Conservation (phyloP, 2,797 vertebrate species). For the Lepidocolaptes lacrymiger region DNA sequence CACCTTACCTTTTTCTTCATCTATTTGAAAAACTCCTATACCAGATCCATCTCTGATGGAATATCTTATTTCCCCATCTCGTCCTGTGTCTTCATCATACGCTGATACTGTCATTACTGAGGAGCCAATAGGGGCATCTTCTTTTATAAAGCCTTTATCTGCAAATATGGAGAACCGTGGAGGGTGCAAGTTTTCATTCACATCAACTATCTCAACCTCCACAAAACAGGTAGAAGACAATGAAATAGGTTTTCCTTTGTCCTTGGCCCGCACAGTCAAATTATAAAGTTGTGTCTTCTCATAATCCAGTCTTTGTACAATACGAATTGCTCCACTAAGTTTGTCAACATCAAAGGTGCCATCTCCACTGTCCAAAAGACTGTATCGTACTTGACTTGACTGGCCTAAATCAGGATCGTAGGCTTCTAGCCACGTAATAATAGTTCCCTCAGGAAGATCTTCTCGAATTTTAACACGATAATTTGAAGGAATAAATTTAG, state of each 20-base stretch:
- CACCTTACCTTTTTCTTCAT: constrained; percentile 93
- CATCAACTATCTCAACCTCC: constrained; percentile 93
- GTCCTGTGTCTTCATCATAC: constrained; percentile 89
- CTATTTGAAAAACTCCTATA: constrained; percentile 91
- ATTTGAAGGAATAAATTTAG: constrained; percentile 91
- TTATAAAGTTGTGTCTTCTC: constrained; percentile 94
- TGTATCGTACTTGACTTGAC: constrained; percentile 93
- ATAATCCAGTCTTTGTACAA: constrained; percentile 91
- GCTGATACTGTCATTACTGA: constrained; percentile 91
- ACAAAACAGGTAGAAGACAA: constrained; percentile 92
- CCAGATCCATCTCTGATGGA: constrained; percentile 96
- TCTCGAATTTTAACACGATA: constrained; percentile 92
- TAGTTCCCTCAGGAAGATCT: constrained; percentile 92
- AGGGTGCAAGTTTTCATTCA: constrained; percentile 93
- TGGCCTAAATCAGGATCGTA: constrained; percentile 91
- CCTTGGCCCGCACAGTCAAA: constrained; percentile 92
- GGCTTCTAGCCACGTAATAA: constrained; percentile 94
- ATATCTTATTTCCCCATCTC: constrained; percentile 92
- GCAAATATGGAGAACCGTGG: constrained; percentile 89
- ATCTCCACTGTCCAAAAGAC: constrained; percentile 89
- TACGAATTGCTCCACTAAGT: constrained; percentile 91
- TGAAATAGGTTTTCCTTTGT: constrained; percentile 93
- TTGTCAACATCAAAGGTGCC: constrained; percentile 95
- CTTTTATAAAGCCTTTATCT: constrained; percentile 91
- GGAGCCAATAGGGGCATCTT: constrained; percentile 88